phyloP scores from a whole-genome alignment of 2,113 vertebrate genomes.

The Illadopsis cleaveri region DNA sequence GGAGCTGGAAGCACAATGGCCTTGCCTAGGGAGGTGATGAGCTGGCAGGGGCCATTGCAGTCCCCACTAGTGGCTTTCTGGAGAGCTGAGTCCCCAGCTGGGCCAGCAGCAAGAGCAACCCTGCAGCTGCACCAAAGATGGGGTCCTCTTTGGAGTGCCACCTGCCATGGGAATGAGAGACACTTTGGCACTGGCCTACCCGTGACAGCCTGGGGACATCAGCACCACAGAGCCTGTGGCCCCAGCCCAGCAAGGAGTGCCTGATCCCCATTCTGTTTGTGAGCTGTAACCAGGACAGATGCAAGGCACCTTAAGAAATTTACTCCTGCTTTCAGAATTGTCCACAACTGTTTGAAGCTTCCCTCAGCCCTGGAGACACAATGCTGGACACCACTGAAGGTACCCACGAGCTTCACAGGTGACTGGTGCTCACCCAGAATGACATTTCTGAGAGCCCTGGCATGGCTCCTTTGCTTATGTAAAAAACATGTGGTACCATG shows the following conservation, averaged over 20 bases:
- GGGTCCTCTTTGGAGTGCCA: neutral
- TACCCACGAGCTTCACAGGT: rapidly evolving
- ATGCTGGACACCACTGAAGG: neutral
- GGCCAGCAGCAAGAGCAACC: neutral
- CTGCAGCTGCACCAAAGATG: neutral
- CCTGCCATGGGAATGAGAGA: neutral
- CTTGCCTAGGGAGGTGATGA: neutral
- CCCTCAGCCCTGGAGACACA: neutral
- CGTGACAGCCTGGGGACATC: rapidly evolving
- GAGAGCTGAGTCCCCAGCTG: neutral
- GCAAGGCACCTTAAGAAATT: neutral
- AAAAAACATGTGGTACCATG: neutral
- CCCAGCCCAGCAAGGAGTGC: neutral
- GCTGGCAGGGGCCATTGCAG: neutral
- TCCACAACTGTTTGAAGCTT: neutral
- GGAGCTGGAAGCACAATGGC: neutral
- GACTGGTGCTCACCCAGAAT: neutral
- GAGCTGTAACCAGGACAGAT: neutral
- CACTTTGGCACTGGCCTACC: neutral
- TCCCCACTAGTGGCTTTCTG: neutral
- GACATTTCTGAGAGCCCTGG: neutral
- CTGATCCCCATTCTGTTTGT: neutral
- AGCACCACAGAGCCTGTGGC: rapidly evolving
- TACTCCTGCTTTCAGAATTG: neutral
- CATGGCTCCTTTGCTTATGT: neutral